Conservation (phyloP, 2,113 vertebrate species). For the Pandion haliaetus region DNA sequence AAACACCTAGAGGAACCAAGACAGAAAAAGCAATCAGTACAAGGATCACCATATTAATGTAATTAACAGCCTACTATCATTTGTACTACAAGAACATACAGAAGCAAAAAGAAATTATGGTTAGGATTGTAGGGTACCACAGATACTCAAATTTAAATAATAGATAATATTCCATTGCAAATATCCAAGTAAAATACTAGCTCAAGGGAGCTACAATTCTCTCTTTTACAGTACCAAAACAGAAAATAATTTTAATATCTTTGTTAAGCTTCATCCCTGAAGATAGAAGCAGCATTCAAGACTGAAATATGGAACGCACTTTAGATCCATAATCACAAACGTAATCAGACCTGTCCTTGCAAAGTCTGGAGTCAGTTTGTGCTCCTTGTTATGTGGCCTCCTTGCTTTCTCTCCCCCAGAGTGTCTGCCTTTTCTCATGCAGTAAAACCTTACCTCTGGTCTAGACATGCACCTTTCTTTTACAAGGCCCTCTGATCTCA, state of each 20-base stretch:
- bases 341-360: not conserved
- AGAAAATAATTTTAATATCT: not conserved
- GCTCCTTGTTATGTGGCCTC: not conserved
- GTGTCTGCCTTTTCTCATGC: not conserved
- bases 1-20: conserved; percentile 79
- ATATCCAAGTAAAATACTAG: not conserved
- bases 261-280: not conserved
- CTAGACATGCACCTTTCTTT: not conserved
- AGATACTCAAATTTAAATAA: not conserved
- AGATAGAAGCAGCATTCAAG: not conserved
- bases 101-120: not conserved
- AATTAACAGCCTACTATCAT: not conserved
- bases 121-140: not conserved
- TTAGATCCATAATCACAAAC: not conserved
- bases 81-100: not conserved
- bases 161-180: not conserved
- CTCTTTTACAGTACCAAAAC: not conserved
- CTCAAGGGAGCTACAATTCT: not conserved
- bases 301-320: not conserved
- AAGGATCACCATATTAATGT: not conserved
- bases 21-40: not conserved
- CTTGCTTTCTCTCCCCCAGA: not conserved
- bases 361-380: not conserved
- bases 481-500: not conserved
- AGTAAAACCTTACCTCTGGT: not conserved